Conservation (phyloP, 2,888 invertebrate genomes). For the Chymomyza caudatula region DNA sequence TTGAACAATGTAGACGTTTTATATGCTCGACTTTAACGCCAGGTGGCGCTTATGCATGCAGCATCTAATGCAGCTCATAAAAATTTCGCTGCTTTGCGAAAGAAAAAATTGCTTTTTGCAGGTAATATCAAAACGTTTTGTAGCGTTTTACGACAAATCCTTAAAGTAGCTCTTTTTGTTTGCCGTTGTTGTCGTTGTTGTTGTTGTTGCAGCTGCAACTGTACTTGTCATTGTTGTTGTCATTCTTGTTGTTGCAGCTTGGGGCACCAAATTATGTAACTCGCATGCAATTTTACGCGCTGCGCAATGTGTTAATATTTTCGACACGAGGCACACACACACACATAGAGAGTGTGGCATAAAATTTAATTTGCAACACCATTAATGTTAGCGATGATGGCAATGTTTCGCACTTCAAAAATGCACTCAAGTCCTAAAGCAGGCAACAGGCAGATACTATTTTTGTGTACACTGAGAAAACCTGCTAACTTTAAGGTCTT, state of each 20-base stretch:
- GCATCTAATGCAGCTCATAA: no score
- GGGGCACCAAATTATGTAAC: constrained; percentile 54
- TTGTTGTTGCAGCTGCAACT: no score
- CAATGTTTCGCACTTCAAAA: background rate
- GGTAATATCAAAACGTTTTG: no score
- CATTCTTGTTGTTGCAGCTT: background rate
- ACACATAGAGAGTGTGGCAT: constrained; percentile 34
- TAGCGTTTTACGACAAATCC: no score
- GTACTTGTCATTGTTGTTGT: background rate
- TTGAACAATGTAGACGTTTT: no score
- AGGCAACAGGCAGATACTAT: constrained; percentile 15
- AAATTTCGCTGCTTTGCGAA: no score
- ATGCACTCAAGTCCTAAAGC: background rate
- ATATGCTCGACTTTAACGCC: no score
- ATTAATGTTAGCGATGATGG: constrained; percentile 11
- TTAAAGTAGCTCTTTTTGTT: no score
- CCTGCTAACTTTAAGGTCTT: background rate
- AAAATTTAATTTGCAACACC: constrained; percentile 62
- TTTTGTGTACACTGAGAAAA: no score
- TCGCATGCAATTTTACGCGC: constrained; percentile 49
- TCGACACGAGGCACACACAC: constrained; percentile 13
- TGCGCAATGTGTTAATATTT: constrained; percentile 55
- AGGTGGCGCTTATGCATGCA: no score
- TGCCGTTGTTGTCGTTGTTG: no score
- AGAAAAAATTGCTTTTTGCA: no score